Evolutionary conservation across 2,113 vertebrate genomes (phyloP).

Genomic region (Rhinolophus ferrumequinum): DNA sequence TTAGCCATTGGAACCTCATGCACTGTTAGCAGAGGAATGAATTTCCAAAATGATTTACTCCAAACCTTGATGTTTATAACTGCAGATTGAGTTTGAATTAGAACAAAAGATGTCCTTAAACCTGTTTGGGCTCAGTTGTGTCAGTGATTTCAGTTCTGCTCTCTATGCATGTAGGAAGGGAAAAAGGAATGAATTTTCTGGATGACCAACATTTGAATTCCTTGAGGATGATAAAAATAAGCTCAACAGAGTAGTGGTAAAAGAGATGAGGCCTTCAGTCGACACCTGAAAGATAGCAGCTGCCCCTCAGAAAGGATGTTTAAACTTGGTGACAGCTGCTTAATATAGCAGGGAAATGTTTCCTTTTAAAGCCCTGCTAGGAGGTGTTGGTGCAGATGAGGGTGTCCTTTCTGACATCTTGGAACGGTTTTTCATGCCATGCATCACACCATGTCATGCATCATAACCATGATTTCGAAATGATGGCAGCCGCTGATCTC

Average conservation of each 20-base stretch:
- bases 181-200: conserved; percentile 59
- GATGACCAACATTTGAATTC: conserved; percentile 54
- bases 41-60: neutral
- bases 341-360: conserved; percentile 31
- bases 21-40: neutral
- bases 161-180: conserved; percentile 27
- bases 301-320: neutral
- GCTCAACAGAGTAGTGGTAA: conserved; percentile 27
- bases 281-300: conserved; percentile 51
- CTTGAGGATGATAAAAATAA: conserved; percentile 56
- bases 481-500: neutral
- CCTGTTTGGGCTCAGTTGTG: conserved; percentile 15
- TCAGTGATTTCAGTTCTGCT: conserved; percentile 53
- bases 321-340: conserved; percentile 50
- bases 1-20: neutral
- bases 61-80: neutral
- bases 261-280: conserved; percentile 14
- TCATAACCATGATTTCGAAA: neutral
- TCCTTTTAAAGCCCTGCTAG: conserved; percentile 18
- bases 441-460: neutral
- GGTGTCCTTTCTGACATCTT: conserved; percentile 22
- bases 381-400: neutral
- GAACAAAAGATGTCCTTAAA: conserved; percentile 31
- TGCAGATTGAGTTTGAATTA: neutral
- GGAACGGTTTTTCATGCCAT: neutral